Evolutionary conservation across 2,888 invertebrate genomes (phyloP).

Genomic region (Cataglyphis livida): DNA sequence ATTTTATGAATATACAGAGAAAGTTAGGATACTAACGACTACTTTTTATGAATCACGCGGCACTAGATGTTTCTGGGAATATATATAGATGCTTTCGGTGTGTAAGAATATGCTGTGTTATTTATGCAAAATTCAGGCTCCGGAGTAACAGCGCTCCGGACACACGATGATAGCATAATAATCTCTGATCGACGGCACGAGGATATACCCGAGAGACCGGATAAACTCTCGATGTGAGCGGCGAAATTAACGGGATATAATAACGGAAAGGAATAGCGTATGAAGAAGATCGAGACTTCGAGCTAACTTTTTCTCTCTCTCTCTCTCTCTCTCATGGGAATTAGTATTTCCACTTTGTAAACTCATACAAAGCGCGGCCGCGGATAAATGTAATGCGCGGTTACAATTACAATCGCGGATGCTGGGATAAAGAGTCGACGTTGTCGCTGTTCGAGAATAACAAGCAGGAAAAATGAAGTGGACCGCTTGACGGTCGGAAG

Average conservation of each 20-base stretch:
- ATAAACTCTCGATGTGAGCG: neutral
- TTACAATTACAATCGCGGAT: slow-evolving; percentile 25
- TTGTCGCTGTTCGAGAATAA: neutral
- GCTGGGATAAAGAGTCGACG: neutral
- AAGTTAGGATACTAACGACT: neutral
- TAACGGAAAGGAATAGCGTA: neutral
- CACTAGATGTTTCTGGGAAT: slow-evolving; percentile 18
- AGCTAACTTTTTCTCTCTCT: neutral
- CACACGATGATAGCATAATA: neutral
- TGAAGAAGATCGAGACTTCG: neutral
- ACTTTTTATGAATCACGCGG: slow-evolving; percentile 17
- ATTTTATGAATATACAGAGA: slow-evolving; percentile 14
- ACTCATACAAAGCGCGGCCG: neutral
- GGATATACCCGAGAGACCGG: neutral
- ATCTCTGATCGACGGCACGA: slow-evolving; percentile 17
- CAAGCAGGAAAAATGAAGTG: neutral
- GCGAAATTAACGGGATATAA: neutral
- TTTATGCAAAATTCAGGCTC: neutral
- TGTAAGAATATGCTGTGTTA: neutral
- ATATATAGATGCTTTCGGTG: neutral
- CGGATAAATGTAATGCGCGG: neutral
- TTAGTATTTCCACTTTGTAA: slow-evolving; percentile 21
- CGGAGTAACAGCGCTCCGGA: neutral
- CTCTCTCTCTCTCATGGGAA: neutral
- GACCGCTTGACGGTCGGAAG: neutral